Evolutionary conservation across 2,888 invertebrate genomes (phyloP), one percentile per base, ranked within the genome.

Genomic region (Leptura quadrifasciata): DNA sequence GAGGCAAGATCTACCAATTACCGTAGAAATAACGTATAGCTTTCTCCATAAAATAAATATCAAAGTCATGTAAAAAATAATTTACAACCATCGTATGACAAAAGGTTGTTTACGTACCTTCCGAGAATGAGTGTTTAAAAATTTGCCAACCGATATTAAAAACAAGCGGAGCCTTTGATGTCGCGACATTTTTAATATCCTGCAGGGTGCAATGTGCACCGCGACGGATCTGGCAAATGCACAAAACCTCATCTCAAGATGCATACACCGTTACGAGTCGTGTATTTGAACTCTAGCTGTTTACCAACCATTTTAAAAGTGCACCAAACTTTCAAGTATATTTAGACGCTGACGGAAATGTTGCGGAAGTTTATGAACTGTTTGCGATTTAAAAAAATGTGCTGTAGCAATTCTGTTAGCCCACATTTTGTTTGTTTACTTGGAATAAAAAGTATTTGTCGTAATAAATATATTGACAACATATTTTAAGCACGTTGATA

Each of bases 221-320:
- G 73, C 57, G 73, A 76, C 77, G 70, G 68, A 75, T 77, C 80
- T 81, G 81, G 81, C 81, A 80, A 80, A 76, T 74, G 77, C 72
- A 77, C 79, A 74, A 74, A 63, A 74, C 60, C 63, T 69, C 74
- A 74, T 72, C 60, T 63, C 61, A 60, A 58, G 75, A 72, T 77
- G 74, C 74, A 75, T 74, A 39, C 55, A 78, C 76, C 75, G 77
- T 80, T 79, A 76, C 80, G 77, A 76, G 74, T 39, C 77, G 75
- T 74, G 79, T 80, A 80, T 81, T 80, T 81, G 81, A 81, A 80
- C 81, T 81, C 77, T 77, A 70, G 73, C 79, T 81, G 79, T 81
- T 81, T 80, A 81, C 79, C 75, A 65, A 76, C 71, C 70, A 77
- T 81, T 81, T 81, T 77, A 81, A 81, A 81, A 80, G 79, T 81